Percentiles rank a stretch among this genome's conserved stretches.
phyloP scores from a whole-genome alignment of 1,140 invertebrate genomes.

The Zaprionus davidi region DNA sequence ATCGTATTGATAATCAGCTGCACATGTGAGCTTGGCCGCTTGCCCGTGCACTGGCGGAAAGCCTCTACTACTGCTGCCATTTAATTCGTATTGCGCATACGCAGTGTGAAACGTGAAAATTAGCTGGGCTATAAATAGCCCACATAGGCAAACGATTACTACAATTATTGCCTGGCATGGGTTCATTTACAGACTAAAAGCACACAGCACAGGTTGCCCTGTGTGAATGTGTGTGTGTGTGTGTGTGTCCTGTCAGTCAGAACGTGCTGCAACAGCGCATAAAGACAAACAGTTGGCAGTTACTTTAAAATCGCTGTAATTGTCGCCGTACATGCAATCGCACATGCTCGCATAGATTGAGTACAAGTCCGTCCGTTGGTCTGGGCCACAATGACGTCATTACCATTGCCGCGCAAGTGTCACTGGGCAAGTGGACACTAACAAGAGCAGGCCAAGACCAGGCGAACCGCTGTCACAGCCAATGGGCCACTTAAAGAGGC shows the following conservation, averaged over 20 bases:
- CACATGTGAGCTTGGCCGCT: constrained; percentile 16
- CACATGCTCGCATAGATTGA: constrained; percentile 13
- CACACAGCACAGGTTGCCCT: not conserved
- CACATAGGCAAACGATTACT: constrained; percentile 2
- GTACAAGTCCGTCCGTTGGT: constrained; percentile 11
- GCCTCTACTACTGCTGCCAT: not conserved
- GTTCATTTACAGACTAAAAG: not conserved
- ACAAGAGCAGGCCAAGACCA: constrained; percentile 32
- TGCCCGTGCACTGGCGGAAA: constrained; percentile 10
- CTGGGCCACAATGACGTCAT: constrained; percentile 72
- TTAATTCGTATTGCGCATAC: constrained; percentile 58
- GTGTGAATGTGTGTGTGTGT: not conserved
- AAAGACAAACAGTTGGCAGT: constrained; percentile 9
- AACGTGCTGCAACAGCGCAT: not conserved
- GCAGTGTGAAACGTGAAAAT: constrained; percentile 47
- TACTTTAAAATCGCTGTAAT: constrained; percentile 44
- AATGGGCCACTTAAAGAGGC: constrained; percentile 48
- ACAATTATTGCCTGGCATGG: not conserved
- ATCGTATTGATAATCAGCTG: not conserved
- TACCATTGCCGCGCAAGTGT: constrained; percentile 65
- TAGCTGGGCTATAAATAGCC: constrained; percentile 34
- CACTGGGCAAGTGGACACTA: constrained; percentile 50
- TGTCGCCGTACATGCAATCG: constrained; percentile 58
- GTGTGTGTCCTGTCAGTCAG: not conserved
- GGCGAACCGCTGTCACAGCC: constrained; percentile 23